Evolutionary conservation across 2,113 vertebrate species (phyloP).

Genomic region (Cariama cristata): DNA sequence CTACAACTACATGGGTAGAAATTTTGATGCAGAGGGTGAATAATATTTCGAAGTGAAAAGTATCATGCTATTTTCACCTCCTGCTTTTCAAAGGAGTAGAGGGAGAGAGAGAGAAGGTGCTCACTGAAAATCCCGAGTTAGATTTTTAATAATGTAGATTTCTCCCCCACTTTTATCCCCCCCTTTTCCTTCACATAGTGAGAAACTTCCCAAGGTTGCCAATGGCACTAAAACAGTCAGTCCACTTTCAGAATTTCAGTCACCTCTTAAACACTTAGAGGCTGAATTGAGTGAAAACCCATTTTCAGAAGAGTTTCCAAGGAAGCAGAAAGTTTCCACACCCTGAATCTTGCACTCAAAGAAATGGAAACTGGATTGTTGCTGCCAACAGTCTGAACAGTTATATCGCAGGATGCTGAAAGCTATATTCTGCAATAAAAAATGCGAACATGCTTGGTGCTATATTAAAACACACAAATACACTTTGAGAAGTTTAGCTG

Average conservation of each 20-base stretch:
- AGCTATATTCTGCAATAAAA: slow-evolving; percentile 70
- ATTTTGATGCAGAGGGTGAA: slow-evolving; percentile 42
- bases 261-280: slow-evolving; percentile 86
- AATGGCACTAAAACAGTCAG: slow-evolving; percentile 72
- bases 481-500: slow-evolving; percentile 41
- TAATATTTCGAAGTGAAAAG: slow-evolving; percentile 66
- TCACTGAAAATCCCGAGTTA: slow-evolving; percentile 59
- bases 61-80: slow-evolving; percentile 64
- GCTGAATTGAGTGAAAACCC: slow-evolving; percentile 82
- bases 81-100: slow-evolving; percentile 44
- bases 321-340: slow-evolving; percentile 86
- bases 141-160: slow-evolving; percentile 72
- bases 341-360: slow-evolving; percentile 77
- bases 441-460: slow-evolving; percentile 63
- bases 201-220: slow-evolving; percentile 75
- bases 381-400: slow-evolving; percentile 77
- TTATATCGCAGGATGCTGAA: slow-evolving; percentile 67
- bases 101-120: slow-evolving; percentile 54
- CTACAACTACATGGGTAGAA: slow-evolving; percentile 4
- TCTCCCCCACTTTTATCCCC: slow-evolving; percentile 39
- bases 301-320: slow-evolving; percentile 84
- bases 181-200: slow-evolving; percentile 69
- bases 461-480: slow-evolving; percentile 64
- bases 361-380: slow-evolving; percentile 74
- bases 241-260: slow-evolving; percentile 82